phyloP scores from a whole-genome alignment of 2,888 invertebrate species.

The Hirtodrosophila alboralis region DNA sequence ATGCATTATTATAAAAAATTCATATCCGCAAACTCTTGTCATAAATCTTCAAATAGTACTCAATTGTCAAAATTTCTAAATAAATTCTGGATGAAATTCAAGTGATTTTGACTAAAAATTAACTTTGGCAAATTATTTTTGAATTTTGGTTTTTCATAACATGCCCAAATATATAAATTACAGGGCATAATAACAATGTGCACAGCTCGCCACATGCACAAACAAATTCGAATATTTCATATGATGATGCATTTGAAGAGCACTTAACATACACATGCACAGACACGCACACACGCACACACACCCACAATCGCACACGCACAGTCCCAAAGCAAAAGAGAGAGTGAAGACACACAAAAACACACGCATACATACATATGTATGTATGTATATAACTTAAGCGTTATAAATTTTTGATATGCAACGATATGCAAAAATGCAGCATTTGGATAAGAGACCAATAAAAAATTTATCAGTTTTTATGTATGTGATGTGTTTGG shows the following conservation, averaged over 20 bases:
- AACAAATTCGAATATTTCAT: constrained; percentile 16
- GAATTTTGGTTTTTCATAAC: no score
- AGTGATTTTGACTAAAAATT: no score
- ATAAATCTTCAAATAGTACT: no score
- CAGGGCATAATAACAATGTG: constrained; percentile 31
- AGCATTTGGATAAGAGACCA: constrained; percentile 31
- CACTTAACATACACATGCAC: constrained; percentile 35
- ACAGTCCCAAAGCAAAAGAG: not conserved
- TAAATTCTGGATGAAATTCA: no score
- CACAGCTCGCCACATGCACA: constrained; percentile 5
- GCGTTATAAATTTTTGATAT: constrained; percentile 42
- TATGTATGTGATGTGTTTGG: constrained; percentile 20
- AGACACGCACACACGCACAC: not conserved
- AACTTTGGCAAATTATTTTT: no score
- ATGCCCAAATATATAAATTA: not conserved
- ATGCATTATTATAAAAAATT: no score
- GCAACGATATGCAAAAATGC: constrained; percentile 45
- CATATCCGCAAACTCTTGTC: no score
- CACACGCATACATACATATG: not conserved
- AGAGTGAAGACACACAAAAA: not conserved
- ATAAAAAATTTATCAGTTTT: constrained; percentile 55
- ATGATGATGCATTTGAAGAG: constrained; percentile 32
- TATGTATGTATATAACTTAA: not conserved
- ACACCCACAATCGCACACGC: not conserved
- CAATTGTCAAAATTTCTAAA: no score